These are phyloP conservation scores for Lamellibrachia columna DNA, from an alignment of 2,888 invertebrate species.

Conservation along the genomic window DNA sequence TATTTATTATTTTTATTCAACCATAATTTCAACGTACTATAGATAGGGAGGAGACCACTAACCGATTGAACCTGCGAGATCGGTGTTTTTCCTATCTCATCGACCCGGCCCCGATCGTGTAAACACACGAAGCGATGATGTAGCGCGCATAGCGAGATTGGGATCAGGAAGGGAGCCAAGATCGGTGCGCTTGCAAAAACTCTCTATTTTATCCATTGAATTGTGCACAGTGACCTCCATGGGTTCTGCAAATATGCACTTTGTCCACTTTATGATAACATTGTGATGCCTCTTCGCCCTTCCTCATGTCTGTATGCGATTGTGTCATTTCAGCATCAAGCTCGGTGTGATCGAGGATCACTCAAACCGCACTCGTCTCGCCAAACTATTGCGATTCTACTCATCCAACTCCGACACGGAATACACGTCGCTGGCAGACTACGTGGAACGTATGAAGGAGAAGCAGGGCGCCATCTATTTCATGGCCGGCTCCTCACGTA, in stretches of 20 bases:
- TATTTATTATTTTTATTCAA: too few relatives aligned
- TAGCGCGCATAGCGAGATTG: too few relatives aligned
- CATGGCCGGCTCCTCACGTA: slow-evolving; percentile 88
- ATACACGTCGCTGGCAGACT: slow-evolving; percentile 82
- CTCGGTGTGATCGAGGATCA: slow-evolving; percentile 98
- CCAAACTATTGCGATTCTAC: slow-evolving; percentile 89
- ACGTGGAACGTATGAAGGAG: slow-evolving; percentile 93
- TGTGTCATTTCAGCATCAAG: slow-evolving; percentile 75
- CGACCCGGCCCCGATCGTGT: too few relatives aligned
- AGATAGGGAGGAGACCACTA: too few relatives aligned
- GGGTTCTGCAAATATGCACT: background rate
- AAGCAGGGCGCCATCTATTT: slow-evolving; percentile 95
- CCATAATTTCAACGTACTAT: too few relatives aligned
- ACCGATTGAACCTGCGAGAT: too few relatives aligned
- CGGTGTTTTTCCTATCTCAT: too few relatives aligned
- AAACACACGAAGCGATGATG: too few relatives aligned
- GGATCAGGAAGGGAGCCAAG: too few relatives aligned
- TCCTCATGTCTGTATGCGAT: background rate
- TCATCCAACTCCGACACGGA: slow-evolving; percentile 78
- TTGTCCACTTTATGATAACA: background rate
- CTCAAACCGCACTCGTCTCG: slow-evolving; percentile 91
- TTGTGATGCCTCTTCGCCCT: background rate
- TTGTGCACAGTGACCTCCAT: too few relatives aligned
- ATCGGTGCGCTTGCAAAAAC: too few relatives aligned
- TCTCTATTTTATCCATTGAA: too few relatives aligned